Evolutionary conservation across 2,888 invertebrate species (phyloP).

Genomic region (Ecliptopera silaceata): DNA sequence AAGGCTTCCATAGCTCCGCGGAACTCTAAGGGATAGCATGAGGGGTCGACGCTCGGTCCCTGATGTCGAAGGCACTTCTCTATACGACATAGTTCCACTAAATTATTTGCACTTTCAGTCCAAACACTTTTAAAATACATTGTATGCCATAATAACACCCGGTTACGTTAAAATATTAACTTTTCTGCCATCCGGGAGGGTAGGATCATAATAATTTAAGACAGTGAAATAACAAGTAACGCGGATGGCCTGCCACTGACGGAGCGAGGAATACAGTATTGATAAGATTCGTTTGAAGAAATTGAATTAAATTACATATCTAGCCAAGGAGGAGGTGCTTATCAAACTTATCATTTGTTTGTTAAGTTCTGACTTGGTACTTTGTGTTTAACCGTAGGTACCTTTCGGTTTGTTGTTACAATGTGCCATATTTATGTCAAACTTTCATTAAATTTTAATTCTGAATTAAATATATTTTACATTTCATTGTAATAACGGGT

Average conservation of each 20-base stretch:
- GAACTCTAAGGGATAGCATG: conserved; percentile 66
- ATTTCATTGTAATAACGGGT: no score
- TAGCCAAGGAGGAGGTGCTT: conserved; percentile 54
- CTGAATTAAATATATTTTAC: no score
- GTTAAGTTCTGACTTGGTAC: conserved; percentile 49
- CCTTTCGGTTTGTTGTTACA: background rate
- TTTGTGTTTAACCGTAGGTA: conserved; percentile 21
- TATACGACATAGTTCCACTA: conserved; percentile 54
- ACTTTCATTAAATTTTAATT: no score
- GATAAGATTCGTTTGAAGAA: conserved; percentile 71
- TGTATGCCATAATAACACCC: conserved; percentile 63
- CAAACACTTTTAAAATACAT: conserved; percentile 54
- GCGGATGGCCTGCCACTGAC: conserved; percentile 26
- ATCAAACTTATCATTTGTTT: conserved; percentile 75
- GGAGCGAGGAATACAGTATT: conserved; percentile 44
- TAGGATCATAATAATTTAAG: conserved; percentile 10
- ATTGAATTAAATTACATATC: conserved; percentile 52
- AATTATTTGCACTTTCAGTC: conserved; percentile 51
- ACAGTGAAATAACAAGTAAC: conserved; percentile 12
- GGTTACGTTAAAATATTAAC: conserved; percentile 28
- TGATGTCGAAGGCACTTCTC: conserved; percentile 52
- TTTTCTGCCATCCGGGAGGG: conserved; percentile 22
- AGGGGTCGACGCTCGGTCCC: conserved; percentile 68
- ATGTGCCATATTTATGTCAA: background rate
- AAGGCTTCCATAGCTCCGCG: conserved; percentile 84